Evolutionary conservation across 1,140 invertebrate species (phyloP), one percentile per base, ranked within the genome.

Genomic region (Megalopta genalis): DNA sequence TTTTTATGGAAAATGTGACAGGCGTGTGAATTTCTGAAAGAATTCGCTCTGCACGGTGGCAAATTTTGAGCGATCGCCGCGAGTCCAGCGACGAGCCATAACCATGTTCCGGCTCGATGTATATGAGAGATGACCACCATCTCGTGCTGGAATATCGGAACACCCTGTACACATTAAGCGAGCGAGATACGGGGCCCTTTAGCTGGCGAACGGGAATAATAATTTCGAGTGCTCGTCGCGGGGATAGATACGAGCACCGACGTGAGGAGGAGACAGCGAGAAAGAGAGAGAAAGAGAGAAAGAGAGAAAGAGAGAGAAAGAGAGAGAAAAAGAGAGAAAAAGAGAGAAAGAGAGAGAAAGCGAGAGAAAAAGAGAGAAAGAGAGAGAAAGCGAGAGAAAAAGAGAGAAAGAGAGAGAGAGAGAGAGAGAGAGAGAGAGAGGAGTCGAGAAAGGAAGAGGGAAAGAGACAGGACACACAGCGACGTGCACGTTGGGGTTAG

Each of bases 181-280:
- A 71, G 70, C 80, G 81, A 86, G 81, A 79, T 74, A 83, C 84
- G 73, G 60, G 65, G 81, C 60, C 69, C 85, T 86, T 85, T 86
- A 82, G 72, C 72, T 46, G 57, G 74, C 73, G 79, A 83, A 66
- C 77, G 71, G 73, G 85, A 86, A 86, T 86, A 86, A 86, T 86
- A 86, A 86, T 86, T 86, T 86, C 81, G 70, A 86, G 77, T 79
- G 80, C 52, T 85, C 63, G 59, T 84, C 80, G 68, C 80, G 76
- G 63, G 79, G 83, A 85, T 86, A 85, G 84, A 85, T 86, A 86
- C 75, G 67, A 62, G 68, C 83, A 75, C 63, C 79, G 79, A 83
- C 39, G 37, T n/a, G 68, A 42, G 18, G 52, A 69, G 32, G 54
- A 66, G 63, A 37, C 23, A 54, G 52, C 1, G 27, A 4, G n/a